A percentile compares a stretch with the other conserved stretches of the same genome.
These are phyloP conservation scores for Lepidurus arcticus DNA, from an alignment of 1,140 invertebrate species.

Conservation along the genomic window DNA sequence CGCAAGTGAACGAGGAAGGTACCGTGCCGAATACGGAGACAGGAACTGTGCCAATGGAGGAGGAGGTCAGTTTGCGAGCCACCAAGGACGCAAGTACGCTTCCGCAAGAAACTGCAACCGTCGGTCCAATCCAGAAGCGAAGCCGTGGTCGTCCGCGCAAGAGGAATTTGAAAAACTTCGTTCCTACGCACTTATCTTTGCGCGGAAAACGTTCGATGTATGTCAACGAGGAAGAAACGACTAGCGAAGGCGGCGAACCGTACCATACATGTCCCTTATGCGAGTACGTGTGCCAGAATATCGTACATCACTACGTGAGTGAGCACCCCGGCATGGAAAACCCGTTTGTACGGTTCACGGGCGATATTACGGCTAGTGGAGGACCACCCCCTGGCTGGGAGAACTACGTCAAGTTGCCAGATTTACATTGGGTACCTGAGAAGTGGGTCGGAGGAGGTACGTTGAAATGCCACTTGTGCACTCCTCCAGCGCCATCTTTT, in stretches of 20 bases:
- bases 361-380: constrained; percentile 29
- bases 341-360: constrained; percentile 40
- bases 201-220: constrained; percentile 33
- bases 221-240: constrained; percentile 26
- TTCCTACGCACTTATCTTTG: constrained; percentile 32
- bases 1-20: too few relatives aligned
- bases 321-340: constrained; percentile 58
- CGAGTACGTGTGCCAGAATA: constrained; percentile 52
- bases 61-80: background rate
- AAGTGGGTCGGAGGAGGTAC: constrained; percentile 36
- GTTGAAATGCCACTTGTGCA: constrained; percentile 38
- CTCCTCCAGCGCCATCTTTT: constrained; percentile 26
- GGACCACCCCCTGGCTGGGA: background rate
- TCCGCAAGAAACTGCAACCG: background rate
- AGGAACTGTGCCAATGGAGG: too few relatives aligned
- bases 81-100: background rate
- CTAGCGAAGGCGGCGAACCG: constrained; percentile 39
- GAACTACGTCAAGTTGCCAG: constrained; percentile 27
- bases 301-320: constrained; percentile 59
- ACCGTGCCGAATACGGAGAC: too few relatives aligned
- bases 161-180: constrained; percentile 29
- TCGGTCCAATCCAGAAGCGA: background rate
- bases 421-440: constrained; percentile 39
- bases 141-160: background rate
- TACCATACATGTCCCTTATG: constrained; percentile 52